Conservation (phyloP, 2,888 invertebrate species). For the Cosmia trapezina region DNA sequence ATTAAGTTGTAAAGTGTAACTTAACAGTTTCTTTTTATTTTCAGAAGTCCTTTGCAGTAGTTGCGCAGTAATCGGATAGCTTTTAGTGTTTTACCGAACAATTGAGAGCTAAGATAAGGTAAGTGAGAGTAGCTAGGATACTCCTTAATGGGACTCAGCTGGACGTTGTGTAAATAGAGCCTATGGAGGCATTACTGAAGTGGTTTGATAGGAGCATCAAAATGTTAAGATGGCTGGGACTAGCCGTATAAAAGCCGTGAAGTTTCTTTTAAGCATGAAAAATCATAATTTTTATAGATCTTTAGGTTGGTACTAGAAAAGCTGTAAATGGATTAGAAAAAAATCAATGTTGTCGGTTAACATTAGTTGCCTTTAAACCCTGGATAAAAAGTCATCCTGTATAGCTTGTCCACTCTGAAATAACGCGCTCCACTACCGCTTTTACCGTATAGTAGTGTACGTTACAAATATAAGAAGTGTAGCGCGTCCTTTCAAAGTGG, state of each 20-base stretch:
- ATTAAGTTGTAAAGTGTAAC: constrained; percentile 50
- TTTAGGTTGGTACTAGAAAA: neutral
- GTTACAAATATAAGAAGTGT: too few species aligned
- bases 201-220: neutral
- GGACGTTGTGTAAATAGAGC: neutral
- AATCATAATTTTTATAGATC: neutral
- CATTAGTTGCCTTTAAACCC: neutral
- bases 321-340: neutral
- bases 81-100: constrained; percentile 53
- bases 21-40: constrained; percentile 38
- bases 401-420: too few species aligned
- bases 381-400: too few species aligned
- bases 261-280: neutral
- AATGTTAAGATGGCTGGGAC: neutral
- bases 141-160: constrained; percentile 39
- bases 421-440: too few species aligned
- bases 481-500: too few species aligned
- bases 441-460: too few species aligned
- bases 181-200: constrained; percentile 6
- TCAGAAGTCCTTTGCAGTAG: constrained; percentile 40
- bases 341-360: neutral
- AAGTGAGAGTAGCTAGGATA: constrained; percentile 29
- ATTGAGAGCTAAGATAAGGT: constrained; percentile 45
- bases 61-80: constrained; percentile 41
- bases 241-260: accelerated